Evolutionary conservation across 2,113 vertebrate species (phyloP).

Genomic region (Herpailurus yagouaroundi): DNA sequence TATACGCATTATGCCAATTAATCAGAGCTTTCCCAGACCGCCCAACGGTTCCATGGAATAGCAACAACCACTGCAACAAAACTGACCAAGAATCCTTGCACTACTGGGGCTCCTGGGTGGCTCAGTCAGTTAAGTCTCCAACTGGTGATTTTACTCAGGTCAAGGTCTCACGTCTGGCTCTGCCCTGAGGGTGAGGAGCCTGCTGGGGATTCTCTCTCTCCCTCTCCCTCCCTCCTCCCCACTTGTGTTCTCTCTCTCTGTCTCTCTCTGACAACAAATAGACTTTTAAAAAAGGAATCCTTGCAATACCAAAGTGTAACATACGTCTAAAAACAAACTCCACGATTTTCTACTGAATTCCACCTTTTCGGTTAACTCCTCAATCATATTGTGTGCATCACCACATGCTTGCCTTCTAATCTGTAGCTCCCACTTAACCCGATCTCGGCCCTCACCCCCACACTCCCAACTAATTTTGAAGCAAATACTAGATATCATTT

Average conservation of each 20-base stretch:
- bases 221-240: too few species aligned
- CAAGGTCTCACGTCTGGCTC: too few species aligned
- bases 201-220: too few species aligned
- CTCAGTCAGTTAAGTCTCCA: too few species aligned
- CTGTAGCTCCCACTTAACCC: neutral
- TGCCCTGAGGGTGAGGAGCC: too few species aligned
- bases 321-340: neutral
- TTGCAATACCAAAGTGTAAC: neutral
- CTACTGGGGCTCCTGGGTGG: too few species aligned
- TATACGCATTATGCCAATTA: neutral
- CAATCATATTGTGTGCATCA: neutral
- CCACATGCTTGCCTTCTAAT: neutral
- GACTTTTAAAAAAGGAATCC: neutral
- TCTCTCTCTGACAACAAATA: too few species aligned
- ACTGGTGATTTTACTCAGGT: too few species aligned
- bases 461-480: neutral
- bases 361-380: neutral
- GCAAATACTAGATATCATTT: neutral
- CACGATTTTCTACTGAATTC: neutral
- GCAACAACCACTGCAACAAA: neutral
- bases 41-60: neutral
- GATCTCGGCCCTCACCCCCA: fast-evolving
- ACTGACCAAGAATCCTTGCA: neutral
- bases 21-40: neutral
- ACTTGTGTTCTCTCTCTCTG: too few species aligned